These are phyloP conservation scores for Tetragnatha montana DNA, from an alignment of 2,888 invertebrate genomes.

Conservation along the genomic window DNA sequence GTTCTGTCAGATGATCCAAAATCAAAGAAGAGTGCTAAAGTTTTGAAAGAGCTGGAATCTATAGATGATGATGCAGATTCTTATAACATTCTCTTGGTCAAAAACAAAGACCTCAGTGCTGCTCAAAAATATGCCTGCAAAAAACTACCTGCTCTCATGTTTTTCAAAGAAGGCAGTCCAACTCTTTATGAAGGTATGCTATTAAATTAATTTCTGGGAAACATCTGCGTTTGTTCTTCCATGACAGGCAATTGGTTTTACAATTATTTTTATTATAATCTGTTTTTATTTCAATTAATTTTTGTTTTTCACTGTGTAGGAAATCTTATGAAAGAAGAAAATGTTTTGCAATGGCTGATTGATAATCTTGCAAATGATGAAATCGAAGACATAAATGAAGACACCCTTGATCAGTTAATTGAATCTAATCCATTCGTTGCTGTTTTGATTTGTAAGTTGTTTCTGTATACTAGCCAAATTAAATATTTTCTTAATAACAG, in stretches of 20 bases:
- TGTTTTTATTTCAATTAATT: not conserved
- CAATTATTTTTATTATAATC: not conserved
- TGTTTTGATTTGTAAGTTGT: conserved; percentile 85
- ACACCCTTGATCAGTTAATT: conserved; percentile 93
- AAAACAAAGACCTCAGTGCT: conserved; percentile 92
- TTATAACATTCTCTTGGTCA: conserved; percentile 89
- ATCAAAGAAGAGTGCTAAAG: conserved; percentile 72
- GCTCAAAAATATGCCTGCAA: conserved; percentile 93
- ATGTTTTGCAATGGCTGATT: conserved; percentile 96
- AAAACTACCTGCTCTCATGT: conserved; percentile 88
- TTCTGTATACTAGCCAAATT: not conserved
- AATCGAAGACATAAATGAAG: conserved; percentile 78
- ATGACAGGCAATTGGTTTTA: not conserved
- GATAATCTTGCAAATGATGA: conserved; percentile 81
- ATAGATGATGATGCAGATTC: conserved; percentile 79
- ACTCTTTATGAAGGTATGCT: conserved; percentile 85
- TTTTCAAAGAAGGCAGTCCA: conserved; percentile 93
- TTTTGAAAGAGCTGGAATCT: conserved; percentile 81
- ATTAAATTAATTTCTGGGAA: not conserved
- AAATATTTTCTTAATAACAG: too few relatives aligned
- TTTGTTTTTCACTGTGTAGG: conserved; percentile 77
- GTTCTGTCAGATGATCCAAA: conserved; percentile 64
- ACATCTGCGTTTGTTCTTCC: not conserved
- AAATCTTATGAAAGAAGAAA: conserved; percentile 92
- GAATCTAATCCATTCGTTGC: conserved; percentile 89